Percentiles rank a stretch among this genome's conserved stretches.
phyloP scores from a whole-genome alignment of 1,140 invertebrate species.

The Aphelenchoides avenae region DNA sequence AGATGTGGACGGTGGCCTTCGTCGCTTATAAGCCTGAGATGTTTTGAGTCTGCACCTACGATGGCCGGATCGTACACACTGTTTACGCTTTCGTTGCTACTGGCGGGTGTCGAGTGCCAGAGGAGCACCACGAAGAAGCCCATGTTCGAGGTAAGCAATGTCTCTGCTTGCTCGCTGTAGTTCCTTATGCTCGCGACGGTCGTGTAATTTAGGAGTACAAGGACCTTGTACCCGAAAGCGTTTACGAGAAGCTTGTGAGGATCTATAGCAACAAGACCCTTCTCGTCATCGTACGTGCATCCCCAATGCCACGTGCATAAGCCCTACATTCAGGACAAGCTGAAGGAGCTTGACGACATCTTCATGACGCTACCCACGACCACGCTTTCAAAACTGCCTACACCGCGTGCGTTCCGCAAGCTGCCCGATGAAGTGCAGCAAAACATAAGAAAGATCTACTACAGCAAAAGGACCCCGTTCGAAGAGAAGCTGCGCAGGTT shows the following conservation, averaged over 20 bases:
- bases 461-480: constrained; percentile 31
- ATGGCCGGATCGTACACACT: no score
- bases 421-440: constrained; percentile 16
- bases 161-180: no score
- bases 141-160: no score
- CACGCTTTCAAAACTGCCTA: constrained; percentile 22
- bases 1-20: no score
- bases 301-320: neutral
- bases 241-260: constrained; percentile 21
- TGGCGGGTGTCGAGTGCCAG: no score
- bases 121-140: no score
- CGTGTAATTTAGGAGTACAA: constrained; percentile 28
- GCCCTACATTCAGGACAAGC: constrained; percentile 25
- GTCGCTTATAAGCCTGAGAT: no score
- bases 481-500: constrained; percentile 23
- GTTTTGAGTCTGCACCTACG: no score
- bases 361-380: constrained; percentile 33
- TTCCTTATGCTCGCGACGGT: no score
- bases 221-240: constrained; percentile 4
- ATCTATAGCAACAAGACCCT: constrained; percentile 27
- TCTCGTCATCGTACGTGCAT: constrained; percentile 18
- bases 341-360: constrained; percentile 38
- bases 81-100: no score
- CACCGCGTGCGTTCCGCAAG: constrained; percentile 33
- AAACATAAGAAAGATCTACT: constrained; percentile 23